These are phyloP conservation scores for Crenichthys baileyi DNA, from an alignment of 2,797 vertebrate species.

Conservation along the genomic window DNA sequence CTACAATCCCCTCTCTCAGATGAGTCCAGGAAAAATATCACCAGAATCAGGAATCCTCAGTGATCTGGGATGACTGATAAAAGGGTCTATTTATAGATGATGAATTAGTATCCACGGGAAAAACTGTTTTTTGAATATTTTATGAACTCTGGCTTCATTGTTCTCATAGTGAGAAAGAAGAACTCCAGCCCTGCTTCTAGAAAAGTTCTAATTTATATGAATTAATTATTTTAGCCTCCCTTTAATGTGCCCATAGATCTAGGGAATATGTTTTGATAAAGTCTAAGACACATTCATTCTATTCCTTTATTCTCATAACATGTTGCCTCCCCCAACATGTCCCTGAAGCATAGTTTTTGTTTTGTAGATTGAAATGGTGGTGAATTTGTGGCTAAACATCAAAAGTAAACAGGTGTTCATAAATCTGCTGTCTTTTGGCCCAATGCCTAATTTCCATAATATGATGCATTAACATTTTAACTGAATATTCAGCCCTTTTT, in stretches of 20 bases:
- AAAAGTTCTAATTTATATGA: conserved; percentile 53
- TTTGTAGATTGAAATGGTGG: conserved; percentile 34
- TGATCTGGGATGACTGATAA: conserved; percentile 72
- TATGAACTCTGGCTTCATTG: conserved; percentile 60
- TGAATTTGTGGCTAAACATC: conserved; percentile 57
- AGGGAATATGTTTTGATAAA: conserved; percentile 18
- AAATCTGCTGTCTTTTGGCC: conserved; percentile 63
- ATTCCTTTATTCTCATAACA: conserved; percentile 9
- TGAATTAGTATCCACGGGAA: conserved; percentile 65
- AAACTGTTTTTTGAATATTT: conserved; percentile 77
- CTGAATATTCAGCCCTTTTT: conserved; percentile 70
- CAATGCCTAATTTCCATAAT: conserved; percentile 69
- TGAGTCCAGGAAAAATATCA: conserved; percentile 39
- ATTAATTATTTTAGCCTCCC: conserved; percentile 48
- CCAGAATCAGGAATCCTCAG: conserved; percentile 63
- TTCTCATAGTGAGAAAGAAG: conserved; percentile 52
- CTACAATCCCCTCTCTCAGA: conserved; percentile 60
- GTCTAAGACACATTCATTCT: not conserved
- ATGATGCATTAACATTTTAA: conserved; percentile 69
- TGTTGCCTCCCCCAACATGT: conserved; percentile 2
- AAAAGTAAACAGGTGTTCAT: conserved; percentile 74
- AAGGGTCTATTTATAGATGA: conserved; percentile 78
- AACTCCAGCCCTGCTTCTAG: conserved; percentile 44
- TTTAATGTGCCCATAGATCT: conserved; percentile 32
- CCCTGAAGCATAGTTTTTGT: conserved; percentile 29